Percentiles rank a stretch among this genome's conserved stretches.
Conservation (phyloP, 2,888 invertebrate genomes). For the Ormyrus nitidulus region DNA sequence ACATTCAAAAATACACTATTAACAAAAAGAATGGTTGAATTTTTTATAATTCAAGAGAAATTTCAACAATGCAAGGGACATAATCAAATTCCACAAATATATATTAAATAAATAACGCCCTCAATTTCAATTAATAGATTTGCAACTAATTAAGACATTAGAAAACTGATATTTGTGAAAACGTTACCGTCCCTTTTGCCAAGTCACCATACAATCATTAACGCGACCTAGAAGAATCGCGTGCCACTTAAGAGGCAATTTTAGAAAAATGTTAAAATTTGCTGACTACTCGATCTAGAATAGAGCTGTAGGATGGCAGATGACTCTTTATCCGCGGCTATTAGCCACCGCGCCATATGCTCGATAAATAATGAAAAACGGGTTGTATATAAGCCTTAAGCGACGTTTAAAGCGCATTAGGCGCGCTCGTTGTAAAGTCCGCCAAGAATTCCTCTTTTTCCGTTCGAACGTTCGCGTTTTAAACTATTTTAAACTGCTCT, state of each 20-base stretch:
- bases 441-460: conserved; percentile 11
- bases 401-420: conserved; percentile 28
- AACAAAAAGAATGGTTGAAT: no score
- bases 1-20: no score
- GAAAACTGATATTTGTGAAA: no score
- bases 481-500: no score
- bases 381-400: conserved; percentile 21
- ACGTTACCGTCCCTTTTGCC: no score
- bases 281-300: conserved; percentile 18
- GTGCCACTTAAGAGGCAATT: background rate
- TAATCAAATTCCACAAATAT: no score
- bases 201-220: no score
- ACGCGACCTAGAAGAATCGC: no score
- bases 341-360: conserved; percentile 7
- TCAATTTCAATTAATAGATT: no score
- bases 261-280: conserved; percentile 30
- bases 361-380: conserved; percentile 25
- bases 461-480: background rate
- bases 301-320: conserved; percentile 16
- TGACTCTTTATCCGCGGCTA: conserved; percentile 33
- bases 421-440: conserved; percentile 25
- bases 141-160: no score
- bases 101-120: no score
- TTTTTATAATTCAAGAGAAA: background rate
- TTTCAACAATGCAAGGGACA: background rate